Base-by-base conservation (phyloP, 2,888 invertebrate genomes). In the Idaea aversata region DNA sequence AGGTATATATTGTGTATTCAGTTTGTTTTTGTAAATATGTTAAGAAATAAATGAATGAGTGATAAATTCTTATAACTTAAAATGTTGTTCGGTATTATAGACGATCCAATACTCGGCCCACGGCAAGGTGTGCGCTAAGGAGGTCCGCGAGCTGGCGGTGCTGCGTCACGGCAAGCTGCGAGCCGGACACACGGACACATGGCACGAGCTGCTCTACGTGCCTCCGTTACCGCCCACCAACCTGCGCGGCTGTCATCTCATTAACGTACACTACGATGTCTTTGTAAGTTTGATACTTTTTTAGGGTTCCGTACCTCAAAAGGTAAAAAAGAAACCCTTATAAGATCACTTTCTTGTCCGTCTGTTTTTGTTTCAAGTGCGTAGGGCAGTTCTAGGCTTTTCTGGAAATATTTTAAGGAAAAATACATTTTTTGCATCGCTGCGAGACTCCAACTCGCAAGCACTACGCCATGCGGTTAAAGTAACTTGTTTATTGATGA, bases 71-170 rank as follows among this genome's bases (percentile, higher is more conserved):
- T 25, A 25, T 25, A 25, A 36, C 0, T 36, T 36, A 4, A 47
- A 7, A 47, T 13, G 4, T 7, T 47, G 3, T 47, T 47, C 13
- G 47, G 7, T 4, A 4, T 47, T 63, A 0, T 84, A 97, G 95
- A 98, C 98, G 60, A 97, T 98, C 80, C 97, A 97, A 79, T 98
- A 98, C 89, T 94, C 96, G 81, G 97, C 97, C 15, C 95, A 97
- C 80, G 97, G 97, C 70, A 97, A 97, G 90, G 95, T 97, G 35
- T 95, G 97, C 4, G 97, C 97, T 77, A 96, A 97, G 70, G 98
- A 98, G 87, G 96, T 96, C 58, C 94, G 98, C 74, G 97, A 97
- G 85, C 89, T 99, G 77, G 97, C 97, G 1, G 59, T 16, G 1
- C 10, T 59, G 16, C 6, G 15, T 13, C 57, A 15, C 57, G 57